These are phyloP conservation scores for Lepetodrilus schrolli DNA, from an alignment of 2,888 invertebrate genomes.

Conservation along the genomic window DNA sequence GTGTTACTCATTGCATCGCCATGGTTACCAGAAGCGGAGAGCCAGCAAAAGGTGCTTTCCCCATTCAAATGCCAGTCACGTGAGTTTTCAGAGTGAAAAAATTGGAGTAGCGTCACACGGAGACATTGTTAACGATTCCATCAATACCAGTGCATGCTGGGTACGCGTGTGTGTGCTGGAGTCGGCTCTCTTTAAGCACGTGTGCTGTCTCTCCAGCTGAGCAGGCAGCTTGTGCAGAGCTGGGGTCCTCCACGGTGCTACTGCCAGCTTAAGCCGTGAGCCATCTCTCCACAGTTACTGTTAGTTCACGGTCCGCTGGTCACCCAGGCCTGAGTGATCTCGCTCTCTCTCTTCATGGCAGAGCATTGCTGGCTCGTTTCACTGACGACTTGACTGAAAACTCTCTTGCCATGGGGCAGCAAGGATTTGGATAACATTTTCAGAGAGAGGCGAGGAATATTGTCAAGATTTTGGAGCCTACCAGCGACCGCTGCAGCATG, in stretches of 20 bases:
- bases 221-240: neutral
- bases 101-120: neutral
- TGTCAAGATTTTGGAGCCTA: slow-evolving; percentile 2
- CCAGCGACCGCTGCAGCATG: slow-evolving; percentile 16
- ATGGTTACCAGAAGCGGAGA: slow-evolving; percentile 3
- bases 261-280: neutral
- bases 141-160: slow-evolving; percentile 14
- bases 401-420: neutral
- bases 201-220: neutral
- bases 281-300: neutral
- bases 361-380: neutral
- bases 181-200: slow-evolving; percentile 10
- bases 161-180: too few species aligned
- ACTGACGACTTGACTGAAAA: slow-evolving; percentile 7
- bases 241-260: neutral
- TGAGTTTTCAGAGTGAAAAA: neutral
- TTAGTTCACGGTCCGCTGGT: slow-evolving; percentile 12
- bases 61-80: neutral
- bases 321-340: neutral
- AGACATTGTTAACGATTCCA: neutral
- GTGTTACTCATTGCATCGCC: slow-evolving; percentile 17
- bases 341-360: neutral
- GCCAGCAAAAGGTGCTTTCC: neutral
- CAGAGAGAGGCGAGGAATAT: slow-evolving; percentile 1
- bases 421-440: slow-evolving; percentile 18